phyloP scores from a whole-genome alignment of 2,888 invertebrate species.

The Ichneumon xanthorius region DNA sequence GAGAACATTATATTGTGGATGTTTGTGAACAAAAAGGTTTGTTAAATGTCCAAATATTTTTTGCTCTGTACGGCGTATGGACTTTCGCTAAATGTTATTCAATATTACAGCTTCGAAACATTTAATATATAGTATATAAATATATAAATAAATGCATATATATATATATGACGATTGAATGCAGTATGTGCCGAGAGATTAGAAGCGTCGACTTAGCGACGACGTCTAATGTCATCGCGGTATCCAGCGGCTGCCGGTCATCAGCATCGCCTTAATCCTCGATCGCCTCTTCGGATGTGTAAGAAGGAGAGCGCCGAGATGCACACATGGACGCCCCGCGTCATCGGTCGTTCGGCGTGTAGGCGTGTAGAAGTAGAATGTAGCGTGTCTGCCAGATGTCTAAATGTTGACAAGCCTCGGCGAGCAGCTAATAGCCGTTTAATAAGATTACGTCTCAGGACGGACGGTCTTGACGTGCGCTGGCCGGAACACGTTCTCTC shows the following conservation, averaged over 20 bases:
- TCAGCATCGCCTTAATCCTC: constrained; percentile 27
- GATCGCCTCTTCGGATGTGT: constrained; percentile 11
- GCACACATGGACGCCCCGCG: constrained; percentile 17
- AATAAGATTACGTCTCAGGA: constrained; percentile 83
- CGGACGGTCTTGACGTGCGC: constrained; percentile 80
- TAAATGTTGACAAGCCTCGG: constrained; percentile 84
- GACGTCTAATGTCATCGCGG: constrained; percentile 29
- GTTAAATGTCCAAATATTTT: too few species aligned
- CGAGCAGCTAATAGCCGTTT: constrained; percentile 84
- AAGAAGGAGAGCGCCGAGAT: constrained; percentile 25
- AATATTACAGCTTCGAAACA: neutral
- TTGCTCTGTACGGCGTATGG: too few species aligned
- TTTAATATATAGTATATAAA: neutral
- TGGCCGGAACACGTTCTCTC: constrained; percentile 78
- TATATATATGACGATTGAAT: neutral
- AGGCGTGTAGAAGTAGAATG: constrained; percentile 81
- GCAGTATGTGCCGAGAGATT: neutral
- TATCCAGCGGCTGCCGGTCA: constrained; percentile 25
- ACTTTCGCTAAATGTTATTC: neutral
- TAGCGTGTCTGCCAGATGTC: constrained; percentile 83
- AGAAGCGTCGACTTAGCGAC: constrained; percentile 18
- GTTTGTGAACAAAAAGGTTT: too few species aligned
- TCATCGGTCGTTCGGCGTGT: constrained; percentile 60
- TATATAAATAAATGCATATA: neutral
- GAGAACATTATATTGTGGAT: too few species aligned